Base-by-base conservation (phyloP, 2,113 vertebrate genomes). In the Calidris pygmaea region DNA sequence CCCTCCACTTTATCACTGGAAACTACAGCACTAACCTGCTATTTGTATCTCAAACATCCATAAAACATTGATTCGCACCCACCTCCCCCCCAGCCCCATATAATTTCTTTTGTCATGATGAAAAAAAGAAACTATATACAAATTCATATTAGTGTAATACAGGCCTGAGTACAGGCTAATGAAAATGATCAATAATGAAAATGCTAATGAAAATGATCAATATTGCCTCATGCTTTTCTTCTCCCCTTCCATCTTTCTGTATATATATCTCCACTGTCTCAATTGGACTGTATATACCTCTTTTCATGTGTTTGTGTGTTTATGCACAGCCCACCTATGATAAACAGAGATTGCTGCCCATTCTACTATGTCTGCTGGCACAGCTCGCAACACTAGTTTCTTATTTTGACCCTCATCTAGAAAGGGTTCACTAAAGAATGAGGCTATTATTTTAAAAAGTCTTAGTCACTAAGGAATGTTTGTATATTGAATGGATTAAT, bases 261-360 rank as follows among this genome's bases (percentile, higher is more conserved):
- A 12, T 20, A 43, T n/a, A 13, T 5, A 12, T 14, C 23, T 55
- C 48, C 48, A 4, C 20, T 84, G 12, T 66, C 39, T 91, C 72
- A 50, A 4, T 32, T 24, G 32, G 17, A 43, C 7, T 1, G 0
- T 23, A 6, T 32, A 5, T 10, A 12, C 52, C 20, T n/a, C 30
- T 48, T 68, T 55, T 59, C 4, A 13, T 21, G 22, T 62, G 12
- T n/a, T 10, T n/a, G 14, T 43, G 20, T 87, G 53, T n/a, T 95
- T 67, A 59, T 27, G 26, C 20, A 47, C 0, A 27, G 8, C 23
- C 70, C 12, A 48, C 2, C 24, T 41, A 10, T 5, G 8, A 75
- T 22, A 68, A 59, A 11, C 32, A 53, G 29, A 9, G 16, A 20
- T 26, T 53, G 24, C 37, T 75, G 24, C 53, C 47, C 1, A 0